Evolutionary conservation across 2,797 vertebrate species (phyloP), one percentile per base, ranked within the genome.

Genomic region (Mallotus villosus): DNA sequence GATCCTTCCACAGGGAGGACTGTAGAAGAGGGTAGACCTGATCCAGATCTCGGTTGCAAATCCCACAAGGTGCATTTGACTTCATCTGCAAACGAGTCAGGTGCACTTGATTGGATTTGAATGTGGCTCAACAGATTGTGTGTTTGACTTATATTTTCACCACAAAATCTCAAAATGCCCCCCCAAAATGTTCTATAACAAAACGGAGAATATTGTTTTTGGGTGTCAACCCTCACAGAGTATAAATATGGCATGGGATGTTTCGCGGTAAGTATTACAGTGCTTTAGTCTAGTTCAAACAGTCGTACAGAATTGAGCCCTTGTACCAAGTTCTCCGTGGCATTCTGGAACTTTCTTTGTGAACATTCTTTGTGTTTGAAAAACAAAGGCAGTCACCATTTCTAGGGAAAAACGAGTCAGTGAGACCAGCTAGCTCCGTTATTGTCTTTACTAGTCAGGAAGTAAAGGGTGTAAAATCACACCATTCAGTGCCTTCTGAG

Each of bases 301-400:
- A 67, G 69, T 63, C 34, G 34, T 70, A n/a, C 6, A 17, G 17
- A 12, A 66, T 66, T 27, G 29, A 63, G 37, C 71, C 51, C 66
- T 25, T 51, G 64, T 25, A 29, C n/a, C 27, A 46, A 34, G 22
- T 7, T 11, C 69, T 66, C 55, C 22, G 24, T 32, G 57, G 32
- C 37, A 27, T 70, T 70, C 37, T 49, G 12, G 60, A 53, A 70
- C 59, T 7, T 60, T 22, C 19, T 37, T 64, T 64, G 19, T 2
- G 11, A 34, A 34, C 32, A 34, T 34, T 34, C 60, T 22, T 32
- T 60, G 27, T 67, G 71, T 63, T 60, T 21, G 12, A 27, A 22
- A 22, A 63, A 34, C 46, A 49, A 71, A 70, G 61, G 21, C 53
- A 5, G 19, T 6, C 9, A 61, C 41, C 5, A 22, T 32, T 3